Base-by-base conservation (phyloP, 1,140 invertebrate genomes). In the Sesamia nonagrioides region DNA sequence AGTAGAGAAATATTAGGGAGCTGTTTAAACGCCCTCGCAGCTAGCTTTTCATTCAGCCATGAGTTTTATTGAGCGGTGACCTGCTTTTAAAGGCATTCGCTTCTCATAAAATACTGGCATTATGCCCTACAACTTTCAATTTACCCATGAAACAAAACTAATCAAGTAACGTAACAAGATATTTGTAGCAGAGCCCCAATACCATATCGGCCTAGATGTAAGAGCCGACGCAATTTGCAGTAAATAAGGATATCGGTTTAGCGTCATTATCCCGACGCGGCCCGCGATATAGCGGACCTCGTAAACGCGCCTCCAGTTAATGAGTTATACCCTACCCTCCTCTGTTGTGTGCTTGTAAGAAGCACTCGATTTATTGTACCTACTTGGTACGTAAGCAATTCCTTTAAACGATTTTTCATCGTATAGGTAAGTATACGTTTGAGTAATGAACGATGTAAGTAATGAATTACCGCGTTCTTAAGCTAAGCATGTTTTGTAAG, bases 171-270 rank as follows among this genome's bases (percentile, higher is more conserved):
- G 75, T 80, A 76, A 78, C 50, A 58, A 54, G 61, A 61, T 79
- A 77, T 77, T 71, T 71, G 73, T 77, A 79, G 33, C 48, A 69
- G 58, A 48, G n/a, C 42, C 73, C 56, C 73, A 75, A 75, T 75
- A 75, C 21, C 68, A 21, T 37, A 54, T 60, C 48, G 42, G 66
- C 60, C 40, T 63, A 73, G 71, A 68, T 54, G 48, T 74, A 54
- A 63, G 80, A 66, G 60, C 81, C 66, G 80, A 83, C 85, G 84
- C 87, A 88, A 92, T 91, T 89, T 90, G 88, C 86, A 90, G 89
- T 91, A 92, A 92, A 91, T 91, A 92, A 91, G 90, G 89, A 86
- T 90, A 90, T 92, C 86, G 89, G 90, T 89, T 87, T 86, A 89
- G 86, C 86, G 86, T 86, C 87, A 90, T 91, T 92, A 92, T 90